phyloP scores from a whole-genome alignment of 2,797 vertebrate genomes.

The Labroides dimidiatus region DNA sequence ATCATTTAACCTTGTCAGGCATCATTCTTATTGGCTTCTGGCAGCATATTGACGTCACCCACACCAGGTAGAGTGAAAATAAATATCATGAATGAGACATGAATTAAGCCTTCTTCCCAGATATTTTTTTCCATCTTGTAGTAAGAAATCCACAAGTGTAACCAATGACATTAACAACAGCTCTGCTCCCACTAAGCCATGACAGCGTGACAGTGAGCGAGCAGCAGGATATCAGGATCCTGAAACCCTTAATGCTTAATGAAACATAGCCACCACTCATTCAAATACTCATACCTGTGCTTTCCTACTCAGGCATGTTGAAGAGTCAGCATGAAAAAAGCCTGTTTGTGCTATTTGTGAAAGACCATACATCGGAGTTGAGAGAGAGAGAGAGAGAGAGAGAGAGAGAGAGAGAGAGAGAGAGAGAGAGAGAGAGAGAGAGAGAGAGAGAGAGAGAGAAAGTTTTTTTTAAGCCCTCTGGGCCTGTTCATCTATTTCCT shows the following conservation, averaged over 20 bases:
- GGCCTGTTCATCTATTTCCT: constrained; percentile 14
- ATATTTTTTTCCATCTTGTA: not conserved
- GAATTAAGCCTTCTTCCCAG: not conserved
- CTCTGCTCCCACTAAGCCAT: not conserved
- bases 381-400: not conserved
- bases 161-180: not conserved
- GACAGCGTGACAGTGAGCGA: constrained; percentile 3
- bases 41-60: not conserved
- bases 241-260: constrained; percentile 10
- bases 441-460: not conserved
- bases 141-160: not conserved
- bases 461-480: not conserved
- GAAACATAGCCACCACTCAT: constrained; percentile 5
- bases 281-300: not conserved
- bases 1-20: too few relatives aligned
- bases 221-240: constrained; percentile 1
- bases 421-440: not conserved
- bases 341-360: not conserved
- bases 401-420: constrained; percentile 11
- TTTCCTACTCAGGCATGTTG: not conserved
- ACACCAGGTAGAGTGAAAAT: not conserved
- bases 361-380: not conserved
- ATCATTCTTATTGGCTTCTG: too few relatives aligned
- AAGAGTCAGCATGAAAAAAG: not conserved
- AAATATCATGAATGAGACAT: not conserved